phyloP scores from a whole-genome alignment of 2,888 invertebrate genomes.

The Helleia helle region DNA sequence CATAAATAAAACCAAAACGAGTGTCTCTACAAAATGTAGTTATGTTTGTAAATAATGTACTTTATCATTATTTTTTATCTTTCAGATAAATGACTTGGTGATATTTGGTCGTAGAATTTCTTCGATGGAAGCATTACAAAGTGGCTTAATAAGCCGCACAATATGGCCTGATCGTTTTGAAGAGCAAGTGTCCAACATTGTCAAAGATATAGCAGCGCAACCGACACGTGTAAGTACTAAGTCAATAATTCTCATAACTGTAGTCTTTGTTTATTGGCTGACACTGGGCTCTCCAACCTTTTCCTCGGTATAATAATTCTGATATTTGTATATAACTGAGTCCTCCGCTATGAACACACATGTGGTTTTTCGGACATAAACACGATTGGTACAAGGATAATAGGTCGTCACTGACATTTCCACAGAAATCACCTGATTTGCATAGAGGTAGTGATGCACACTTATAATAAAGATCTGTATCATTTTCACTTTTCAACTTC shows the following conservation, averaged over 20 bases:
- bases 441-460: constrained; percentile 70
- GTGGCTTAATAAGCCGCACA: constrained; percentile 86
- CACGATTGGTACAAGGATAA: constrained; percentile 77
- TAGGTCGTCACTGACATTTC: constrained; percentile 72
- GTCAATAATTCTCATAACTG: constrained; percentile 30
- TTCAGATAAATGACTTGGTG: constrained; percentile 52
- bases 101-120: constrained; percentile 82
- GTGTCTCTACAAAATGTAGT: no score
- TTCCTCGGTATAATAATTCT: constrained; percentile 73
- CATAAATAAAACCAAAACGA: no score
- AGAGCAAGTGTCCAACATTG: constrained; percentile 80
- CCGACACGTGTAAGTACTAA: constrained; percentile 79
- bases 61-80: constrained; percentile 6
- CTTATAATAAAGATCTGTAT: constrained; percentile 39
- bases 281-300: constrained; percentile 73
- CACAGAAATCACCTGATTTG: constrained; percentile 73
- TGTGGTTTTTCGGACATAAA: constrained; percentile 73
- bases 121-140: constrained; percentile 84
- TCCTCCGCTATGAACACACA: constrained; percentile 71
- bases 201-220: constrained; percentile 80
- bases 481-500: constrained; percentile 40
- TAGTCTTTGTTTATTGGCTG: constrained; percentile 39
- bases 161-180: constrained; percentile 85
- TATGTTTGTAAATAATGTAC: not conserved
- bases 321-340: constrained; percentile 51